These are phyloP conservation scores for Drosophila macrospina DNA, from an alignment of 2,888 invertebrate species.

Conservation along the genomic window DNA sequence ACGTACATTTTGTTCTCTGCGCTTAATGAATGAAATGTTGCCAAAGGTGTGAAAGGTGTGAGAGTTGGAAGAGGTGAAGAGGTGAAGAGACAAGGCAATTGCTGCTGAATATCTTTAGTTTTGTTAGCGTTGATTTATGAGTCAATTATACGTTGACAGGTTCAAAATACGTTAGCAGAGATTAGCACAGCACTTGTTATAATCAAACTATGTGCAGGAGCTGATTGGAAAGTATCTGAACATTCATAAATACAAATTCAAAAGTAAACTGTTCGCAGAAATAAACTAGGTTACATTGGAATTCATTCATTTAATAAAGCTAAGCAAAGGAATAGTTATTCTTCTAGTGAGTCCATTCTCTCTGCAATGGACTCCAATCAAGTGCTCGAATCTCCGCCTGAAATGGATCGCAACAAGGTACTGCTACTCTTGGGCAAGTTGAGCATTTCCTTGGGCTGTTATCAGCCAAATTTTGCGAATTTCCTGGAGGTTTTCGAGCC, in stretches of 20 bases:
- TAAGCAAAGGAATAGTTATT: background rate
- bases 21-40: conserved; percentile 60
- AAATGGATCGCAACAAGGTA: background rate
- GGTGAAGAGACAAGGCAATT: conserved; percentile 53
- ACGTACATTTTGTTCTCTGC: conserved; percentile 62
- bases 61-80: conserved; percentile 46
- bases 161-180: conserved; percentile 4
- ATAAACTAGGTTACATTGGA: background rate
- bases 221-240: background rate
- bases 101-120: conserved; percentile 56
- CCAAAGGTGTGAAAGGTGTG: conserved; percentile 48
- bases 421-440: conserved; percentile 1
- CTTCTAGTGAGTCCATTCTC: too few species aligned
- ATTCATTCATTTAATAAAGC: background rate
- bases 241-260: conserved; percentile 9
- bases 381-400: background rate
- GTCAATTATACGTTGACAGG: conserved; percentile 61
- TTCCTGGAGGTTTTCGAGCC: background rate
- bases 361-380: too few species aligned
- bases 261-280: background rate
- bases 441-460: conserved; percentile 7
- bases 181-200: conserved; percentile 1
- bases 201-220: background rate
- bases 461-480: conserved; percentile 8
- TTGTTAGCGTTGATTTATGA: conserved; percentile 74